Conservation (phyloP, 2,113 vertebrate species). For the Pomatostomus ruficeps region DNA sequence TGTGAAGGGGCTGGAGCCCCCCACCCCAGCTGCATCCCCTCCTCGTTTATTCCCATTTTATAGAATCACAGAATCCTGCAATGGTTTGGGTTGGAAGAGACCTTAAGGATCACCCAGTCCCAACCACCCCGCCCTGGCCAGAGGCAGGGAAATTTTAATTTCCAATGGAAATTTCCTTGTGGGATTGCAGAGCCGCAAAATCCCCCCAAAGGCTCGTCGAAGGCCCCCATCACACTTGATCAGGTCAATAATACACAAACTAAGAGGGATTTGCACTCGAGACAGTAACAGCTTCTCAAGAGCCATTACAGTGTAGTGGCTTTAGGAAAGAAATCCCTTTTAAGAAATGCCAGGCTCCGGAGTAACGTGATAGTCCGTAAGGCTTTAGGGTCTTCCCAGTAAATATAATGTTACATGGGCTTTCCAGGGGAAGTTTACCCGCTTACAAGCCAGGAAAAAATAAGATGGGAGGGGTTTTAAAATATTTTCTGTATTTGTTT, state of each 20-base stretch:
- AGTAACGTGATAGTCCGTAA: neutral
- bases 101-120: neutral
- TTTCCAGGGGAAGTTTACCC: neutral
- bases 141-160: neutral
- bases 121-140: neutral
- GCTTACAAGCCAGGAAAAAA: neutral
- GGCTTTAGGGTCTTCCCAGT: neutral
- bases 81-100: neutral
- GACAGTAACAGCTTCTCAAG: slow-evolving; percentile 66
- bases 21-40: accelerated
- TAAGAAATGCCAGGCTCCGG: slow-evolving; percentile 54
- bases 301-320: slow-evolving; percentile 52
- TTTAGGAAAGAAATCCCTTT: slow-evolving; percentile 60
- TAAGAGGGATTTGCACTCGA: slow-evolving; percentile 63
- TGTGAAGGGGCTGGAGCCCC: neutral
- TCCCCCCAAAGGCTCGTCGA: neutral
- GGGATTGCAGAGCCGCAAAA: neutral
- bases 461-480: neutral
- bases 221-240: slow-evolving; percentile 21
- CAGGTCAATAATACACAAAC: slow-evolving; percentile 58
- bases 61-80: neutral
- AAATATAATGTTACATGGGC: neutral
- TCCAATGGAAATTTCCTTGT: neutral
- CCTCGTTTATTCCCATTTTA: neutral
- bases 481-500: neutral